These are phyloP conservation scores for Apamea epomidion DNA, from an alignment of 2,888 invertebrate genomes.

Conservation along the genomic window DNA sequence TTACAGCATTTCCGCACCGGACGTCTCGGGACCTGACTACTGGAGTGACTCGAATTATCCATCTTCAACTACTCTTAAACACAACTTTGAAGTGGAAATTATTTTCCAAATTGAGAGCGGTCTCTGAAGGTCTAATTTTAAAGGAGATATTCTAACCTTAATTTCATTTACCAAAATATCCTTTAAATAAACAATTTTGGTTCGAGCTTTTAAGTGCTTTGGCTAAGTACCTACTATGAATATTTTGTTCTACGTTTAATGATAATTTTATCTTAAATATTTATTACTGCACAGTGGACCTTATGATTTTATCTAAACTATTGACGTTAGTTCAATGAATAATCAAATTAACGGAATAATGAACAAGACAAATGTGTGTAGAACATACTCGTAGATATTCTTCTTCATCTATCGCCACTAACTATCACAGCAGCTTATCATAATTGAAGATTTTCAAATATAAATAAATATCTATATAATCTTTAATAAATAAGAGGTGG, in stretches of 20 bases:
- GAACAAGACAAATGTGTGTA: background rate
- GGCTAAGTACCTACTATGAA: background rate
- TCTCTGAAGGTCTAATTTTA: slow-evolving; percentile 23
- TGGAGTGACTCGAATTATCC: slow-evolving; percentile 37
- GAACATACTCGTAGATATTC: background rate
- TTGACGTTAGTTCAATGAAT: background rate
- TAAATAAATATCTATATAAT: background rate
- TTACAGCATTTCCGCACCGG: slow-evolving; percentile 69
- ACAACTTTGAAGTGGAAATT: slow-evolving; percentile 54
- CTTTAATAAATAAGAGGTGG: background rate
- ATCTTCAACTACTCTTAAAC: slow-evolving; percentile 26
- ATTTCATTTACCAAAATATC: slow-evolving; percentile 33
- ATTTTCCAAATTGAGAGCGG: slow-evolving; percentile 33
- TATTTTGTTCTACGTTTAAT: background rate
- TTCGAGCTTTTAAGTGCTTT: slow-evolving; percentile 19
- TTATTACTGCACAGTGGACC: background rate
- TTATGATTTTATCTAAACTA: background rate
- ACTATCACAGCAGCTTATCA: background rate
- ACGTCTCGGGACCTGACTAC: slow-evolving; percentile 53
- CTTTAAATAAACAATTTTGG: slow-evolving; percentile 24
- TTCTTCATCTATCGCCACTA: background rate
- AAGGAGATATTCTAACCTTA: slow-evolving; percentile 20
- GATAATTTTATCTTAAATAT: slow-evolving; percentile 21
- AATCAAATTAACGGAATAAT: background rate
- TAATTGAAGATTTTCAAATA: background rate